These are phyloP conservation scores for Hippotragus niger DNA, from an alignment of 2,113 vertebrate species.

Conservation along the genomic window DNA sequence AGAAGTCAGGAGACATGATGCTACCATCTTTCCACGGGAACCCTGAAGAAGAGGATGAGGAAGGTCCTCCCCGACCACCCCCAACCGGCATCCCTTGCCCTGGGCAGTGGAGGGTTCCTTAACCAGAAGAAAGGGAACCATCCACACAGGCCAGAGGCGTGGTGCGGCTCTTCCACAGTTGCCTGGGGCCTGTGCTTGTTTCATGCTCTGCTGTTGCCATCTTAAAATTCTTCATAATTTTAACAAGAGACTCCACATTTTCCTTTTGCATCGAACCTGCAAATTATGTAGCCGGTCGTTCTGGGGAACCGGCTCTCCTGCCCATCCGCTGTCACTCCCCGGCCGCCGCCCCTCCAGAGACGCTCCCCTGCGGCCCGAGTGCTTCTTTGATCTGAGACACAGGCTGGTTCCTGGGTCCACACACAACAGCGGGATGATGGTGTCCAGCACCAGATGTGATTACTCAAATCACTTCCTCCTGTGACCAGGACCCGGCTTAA, in stretches of 20 bases:
- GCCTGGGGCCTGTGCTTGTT: rapidly evolving
- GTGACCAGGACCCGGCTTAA: constrained; percentile 75
- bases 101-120: too few relatives aligned
- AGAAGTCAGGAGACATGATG: not conserved
- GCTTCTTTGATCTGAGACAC: constrained; percentile 68
- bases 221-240: not conserved
- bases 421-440: constrained; percentile 58
- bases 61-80: not conserved
- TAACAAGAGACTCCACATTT: not conserved
- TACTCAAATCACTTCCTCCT: constrained; percentile 75
- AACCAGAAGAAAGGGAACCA: not conserved
- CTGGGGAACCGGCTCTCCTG: constrained; percentile 1
- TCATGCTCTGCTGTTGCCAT: not conserved
- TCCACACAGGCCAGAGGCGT: rapidly evolving
- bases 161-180: not conserved
- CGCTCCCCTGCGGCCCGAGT: not conserved
- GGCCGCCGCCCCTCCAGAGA: not conserved
- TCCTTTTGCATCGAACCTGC: not conserved
- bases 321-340: not conserved
- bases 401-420: constrained; percentile 62
- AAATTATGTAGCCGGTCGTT: not conserved
- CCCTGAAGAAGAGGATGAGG: not conserved
- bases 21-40: not conserved
- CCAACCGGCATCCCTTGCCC: not conserved
- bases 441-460: constrained; percentile 71